These are phyloP conservation scores for Trachurus trachurus DNA, from an alignment of 2,797 vertebrate species.

Conservation along the genomic window DNA sequence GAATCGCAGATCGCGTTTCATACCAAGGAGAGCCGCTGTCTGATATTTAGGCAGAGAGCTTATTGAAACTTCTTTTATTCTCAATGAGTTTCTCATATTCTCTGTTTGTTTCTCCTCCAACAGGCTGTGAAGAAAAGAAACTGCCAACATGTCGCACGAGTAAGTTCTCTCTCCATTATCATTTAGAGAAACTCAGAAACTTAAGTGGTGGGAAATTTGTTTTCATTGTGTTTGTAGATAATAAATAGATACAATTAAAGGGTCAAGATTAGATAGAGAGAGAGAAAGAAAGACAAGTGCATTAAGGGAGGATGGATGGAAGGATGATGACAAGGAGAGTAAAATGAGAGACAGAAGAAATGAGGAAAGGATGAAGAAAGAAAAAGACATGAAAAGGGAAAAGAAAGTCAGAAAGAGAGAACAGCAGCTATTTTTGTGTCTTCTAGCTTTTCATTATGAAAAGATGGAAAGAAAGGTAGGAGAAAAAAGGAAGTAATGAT, in stretches of 20 bases:
- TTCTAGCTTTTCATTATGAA: too few relatives aligned
- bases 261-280: too few relatives aligned
- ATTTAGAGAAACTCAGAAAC: background rate
- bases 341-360: too few relatives aligned
- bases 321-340: too few relatives aligned
- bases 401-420: too few relatives aligned
- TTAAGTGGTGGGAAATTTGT: background rate
- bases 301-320: too few relatives aligned
- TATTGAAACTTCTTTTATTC: slow-evolving; percentile 7
- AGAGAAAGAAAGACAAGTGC: background rate
- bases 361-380: too few relatives aligned
- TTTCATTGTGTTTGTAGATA: background rate
- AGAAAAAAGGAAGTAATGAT: too few relatives aligned
- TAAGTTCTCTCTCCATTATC: slow-evolving; percentile 59
- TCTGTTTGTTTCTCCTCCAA: slow-evolving; percentile 11
- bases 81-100: slow-evolving; percentile 11
- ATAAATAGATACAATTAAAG: background rate
- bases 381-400: too few relatives aligned
- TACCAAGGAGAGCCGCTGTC: background rate
- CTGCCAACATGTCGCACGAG: slow-evolving; percentile 82
- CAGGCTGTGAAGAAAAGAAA: slow-evolving; percentile 68
- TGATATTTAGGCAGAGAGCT: slow-evolving; percentile 38
- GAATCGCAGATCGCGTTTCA: slow-evolving; percentile 38
- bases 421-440: too few relatives aligned
- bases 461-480: too few relatives aligned